These are phyloP conservation scores for Malurus alboscapulatus DNA, from an alignment of 2,113 vertebrate genomes.

Conservation along the genomic window DNA sequence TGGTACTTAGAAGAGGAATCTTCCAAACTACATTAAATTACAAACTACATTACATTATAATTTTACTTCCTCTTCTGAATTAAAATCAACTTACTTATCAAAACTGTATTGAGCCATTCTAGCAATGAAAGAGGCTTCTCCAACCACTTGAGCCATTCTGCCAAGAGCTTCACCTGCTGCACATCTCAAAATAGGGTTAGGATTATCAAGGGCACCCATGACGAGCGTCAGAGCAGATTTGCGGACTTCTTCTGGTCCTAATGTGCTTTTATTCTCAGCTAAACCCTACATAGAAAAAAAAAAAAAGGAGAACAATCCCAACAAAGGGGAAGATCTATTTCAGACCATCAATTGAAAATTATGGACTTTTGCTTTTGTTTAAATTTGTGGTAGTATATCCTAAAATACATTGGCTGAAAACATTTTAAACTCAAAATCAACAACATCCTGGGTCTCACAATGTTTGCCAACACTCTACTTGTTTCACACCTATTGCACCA, in stretches of 20 bases:
- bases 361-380: neutral
- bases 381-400: neutral
- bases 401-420: neutral
- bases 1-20: neutral
- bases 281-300: conserved; percentile 80
- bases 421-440: neutral
- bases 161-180: conserved; percentile 96
- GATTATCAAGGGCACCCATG: conserved; percentile 97
- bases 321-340: neutral
- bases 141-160: conserved; percentile 98
- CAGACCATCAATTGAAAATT: neutral
- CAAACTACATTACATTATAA: neutral
- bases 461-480: neutral
- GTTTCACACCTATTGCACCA: neutral
- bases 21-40: neutral
- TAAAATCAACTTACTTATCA: conserved; percentile 86
- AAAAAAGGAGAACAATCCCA: neutral
- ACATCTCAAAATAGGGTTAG: conserved; percentile 95
- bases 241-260: conserved; percentile 96
- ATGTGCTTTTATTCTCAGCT: conserved; percentile 96
- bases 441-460: neutral
- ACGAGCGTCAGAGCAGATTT: conserved; percentile 95
- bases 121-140: conserved; percentile 96
- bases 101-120: conserved; percentile 98
- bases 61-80: neutral